A percentile compares a stretch with the other conserved stretches of the same genome.
Conservation (phyloP, 2,113 vertebrate genomes). For the Piaya cayana region DNA sequence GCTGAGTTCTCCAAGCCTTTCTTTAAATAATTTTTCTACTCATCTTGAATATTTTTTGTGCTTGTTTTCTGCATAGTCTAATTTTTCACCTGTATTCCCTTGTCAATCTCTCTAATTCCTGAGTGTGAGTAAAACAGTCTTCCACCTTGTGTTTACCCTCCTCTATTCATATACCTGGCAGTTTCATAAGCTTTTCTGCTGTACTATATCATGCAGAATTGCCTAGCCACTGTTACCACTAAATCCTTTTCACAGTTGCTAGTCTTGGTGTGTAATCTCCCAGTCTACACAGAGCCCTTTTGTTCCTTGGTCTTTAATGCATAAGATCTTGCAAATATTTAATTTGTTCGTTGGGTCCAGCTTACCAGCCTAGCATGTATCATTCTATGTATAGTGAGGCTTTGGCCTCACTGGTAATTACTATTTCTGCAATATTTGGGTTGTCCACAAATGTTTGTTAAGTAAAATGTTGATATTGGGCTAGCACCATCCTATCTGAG, state of each 20-base stretch:
- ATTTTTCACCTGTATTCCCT: slow-evolving; percentile 6
- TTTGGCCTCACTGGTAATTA: neutral
- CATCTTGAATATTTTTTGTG: slow-evolving; percentile 3
- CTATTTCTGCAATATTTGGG: neutral
- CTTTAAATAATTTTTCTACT: neutral
- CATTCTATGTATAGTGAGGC: neutral
- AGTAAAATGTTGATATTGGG: neutral
- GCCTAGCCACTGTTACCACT: neutral
- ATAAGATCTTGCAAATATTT: neutral
- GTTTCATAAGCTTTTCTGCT: neutral
- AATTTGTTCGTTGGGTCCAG: neutral
- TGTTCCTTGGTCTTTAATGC: neutral
- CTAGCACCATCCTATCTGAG: neutral
- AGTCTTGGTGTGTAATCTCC: neutral
- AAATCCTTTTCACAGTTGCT: slow-evolving; percentile 3
- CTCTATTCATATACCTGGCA: neutral
- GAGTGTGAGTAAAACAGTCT: slow-evolving; percentile 26
- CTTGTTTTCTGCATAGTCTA: neutral
- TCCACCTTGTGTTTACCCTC: neutral
- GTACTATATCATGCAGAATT: neutral
- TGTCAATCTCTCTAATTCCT: slow-evolving; percentile 2
- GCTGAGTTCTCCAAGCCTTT: neutral
- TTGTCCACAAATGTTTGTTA: neutral
- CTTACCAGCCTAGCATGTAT: neutral
- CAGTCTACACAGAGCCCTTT: neutral